Evolutionary conservation across 2,888 invertebrate species (phyloP), one percentile per base, ranked within the genome.

Genomic region (Timema podura): DNA sequence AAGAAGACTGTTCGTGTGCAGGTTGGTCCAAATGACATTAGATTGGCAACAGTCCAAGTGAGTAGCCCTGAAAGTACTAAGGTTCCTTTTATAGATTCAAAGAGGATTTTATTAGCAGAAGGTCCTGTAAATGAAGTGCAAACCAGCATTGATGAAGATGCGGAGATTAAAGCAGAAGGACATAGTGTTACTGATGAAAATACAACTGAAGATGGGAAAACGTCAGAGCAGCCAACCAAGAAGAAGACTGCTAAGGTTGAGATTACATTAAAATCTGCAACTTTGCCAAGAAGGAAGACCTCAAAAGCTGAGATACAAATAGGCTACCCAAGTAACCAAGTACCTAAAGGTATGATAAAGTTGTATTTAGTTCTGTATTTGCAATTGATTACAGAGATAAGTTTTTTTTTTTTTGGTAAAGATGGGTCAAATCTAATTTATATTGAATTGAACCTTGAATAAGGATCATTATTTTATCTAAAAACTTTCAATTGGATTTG

Each of bases 181-280:
- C 30, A 30, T 2, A 30, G 1, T 30, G 30, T 30, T 30, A 30
- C 30, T 30, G 30, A 30, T 30, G 30, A 30, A 30, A 30, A 30
- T 30, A 30, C 30, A 30, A 30, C 30, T 30, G 30, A 30, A 30
- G 30, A 30, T 30, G 30, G 30, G 30, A 30, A 30, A 30, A 30
- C 30, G 30, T 30, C 30, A 30, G 30, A 30, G 1, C 30, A 30
- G 7, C 73, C 74, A 5, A 80, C 8, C 8, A 80, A 80, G 73
- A 80, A 82, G 51, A 85, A 88, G 79, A 86, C 86, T 5, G 87
- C 88, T 15, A 86, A 86, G 45, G 87, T 88, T 75, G 88, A 89
- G 75, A 88, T 89, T 69, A 87, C 86, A 0, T 79, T 89, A 47
- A 89, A 89, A 77, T 88, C 88, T 71, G 88, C 89, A 0, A 89